phyloP scores from a whole-genome alignment of 2,113 vertebrate genomes.

The Proteles cristata region DNA sequence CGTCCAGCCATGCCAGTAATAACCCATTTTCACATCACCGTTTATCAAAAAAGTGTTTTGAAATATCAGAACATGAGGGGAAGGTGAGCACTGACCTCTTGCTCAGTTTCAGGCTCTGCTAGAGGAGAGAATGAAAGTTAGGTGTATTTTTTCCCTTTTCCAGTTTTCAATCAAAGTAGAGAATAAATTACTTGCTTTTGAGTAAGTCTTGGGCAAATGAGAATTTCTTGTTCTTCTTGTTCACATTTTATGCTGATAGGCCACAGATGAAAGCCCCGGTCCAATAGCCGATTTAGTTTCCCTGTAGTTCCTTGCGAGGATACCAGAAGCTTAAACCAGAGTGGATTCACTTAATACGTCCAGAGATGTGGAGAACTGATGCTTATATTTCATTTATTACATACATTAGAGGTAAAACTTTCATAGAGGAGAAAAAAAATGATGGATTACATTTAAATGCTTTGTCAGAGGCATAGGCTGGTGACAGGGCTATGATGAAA shows the following conservation, averaged over 20 bases:
- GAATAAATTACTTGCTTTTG: conserved; percentile 3
- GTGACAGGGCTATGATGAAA: not conserved
- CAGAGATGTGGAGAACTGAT: not conserved
- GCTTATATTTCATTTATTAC: not conserved
- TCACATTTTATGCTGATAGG: not conserved
- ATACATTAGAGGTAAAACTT: not conserved
- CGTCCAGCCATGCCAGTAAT: not conserved
- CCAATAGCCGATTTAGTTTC: not conserved
- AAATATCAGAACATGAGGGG: not conserved
- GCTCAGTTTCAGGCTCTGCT: not conserved
- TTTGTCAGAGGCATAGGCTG: not conserved
- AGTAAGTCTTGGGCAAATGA: not conserved
- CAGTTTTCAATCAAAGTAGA: not conserved
- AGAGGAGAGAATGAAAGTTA: not conserved
- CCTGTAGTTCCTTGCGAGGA: not conserved
- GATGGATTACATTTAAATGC: not conserved
- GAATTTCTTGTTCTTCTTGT: not conserved
- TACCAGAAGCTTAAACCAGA: not conserved
- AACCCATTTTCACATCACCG: not conserved
- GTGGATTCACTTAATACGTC: not conserved
- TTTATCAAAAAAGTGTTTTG: not conserved
- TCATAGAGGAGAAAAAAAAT: not conserved
- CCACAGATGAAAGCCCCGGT: not conserved
- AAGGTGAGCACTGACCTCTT: not conserved
- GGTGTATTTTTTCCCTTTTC: not conserved